Percentiles rank a stretch among this genome's conserved stretches.
phyloP scores from a whole-genome alignment of 2,113 vertebrate genomes.

The Semnornis frantzii region DNA sequence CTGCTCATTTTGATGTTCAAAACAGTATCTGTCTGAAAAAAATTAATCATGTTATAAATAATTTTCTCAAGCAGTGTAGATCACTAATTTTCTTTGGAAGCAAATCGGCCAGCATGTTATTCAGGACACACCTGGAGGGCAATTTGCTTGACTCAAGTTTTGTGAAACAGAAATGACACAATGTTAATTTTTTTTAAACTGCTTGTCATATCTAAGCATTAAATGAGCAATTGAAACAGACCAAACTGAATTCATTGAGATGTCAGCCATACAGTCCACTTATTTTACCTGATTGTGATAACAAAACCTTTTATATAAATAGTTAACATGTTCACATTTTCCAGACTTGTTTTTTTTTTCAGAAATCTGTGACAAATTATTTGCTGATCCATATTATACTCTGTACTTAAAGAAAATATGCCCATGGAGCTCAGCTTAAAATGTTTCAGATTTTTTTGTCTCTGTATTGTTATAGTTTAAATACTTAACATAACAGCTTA shows the following conservation, averaged over 20 bases:
- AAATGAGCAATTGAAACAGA: conserved; percentile 50
- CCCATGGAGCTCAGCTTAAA: not conserved
- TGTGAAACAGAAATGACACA: conserved; percentile 57
- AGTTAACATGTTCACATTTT: not conserved
- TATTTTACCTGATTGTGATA: conserved; percentile 25
- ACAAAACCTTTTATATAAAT: conserved; percentile 2
- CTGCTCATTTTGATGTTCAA: not conserved
- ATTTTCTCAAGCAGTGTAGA: not conserved
- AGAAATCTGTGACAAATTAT: not conserved
- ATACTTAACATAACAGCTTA: not conserved
- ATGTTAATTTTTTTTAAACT: conserved; percentile 61
- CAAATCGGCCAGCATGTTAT: conserved; percentile 5
- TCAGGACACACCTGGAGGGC: conserved; percentile 42
- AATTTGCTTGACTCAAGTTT: conserved; percentile 52
- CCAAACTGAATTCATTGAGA: conserved; percentile 40
- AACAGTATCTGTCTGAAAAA: conserved; percentile 14
- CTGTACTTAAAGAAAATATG: not conserved
- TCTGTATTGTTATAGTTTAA: not conserved
- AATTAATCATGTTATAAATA: not conserved
- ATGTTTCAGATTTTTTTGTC: not conserved
- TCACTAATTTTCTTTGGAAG: conserved; percentile 32
- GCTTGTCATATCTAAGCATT: conserved; percentile 44
- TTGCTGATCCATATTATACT: not conserved
- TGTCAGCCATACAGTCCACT: not conserved
- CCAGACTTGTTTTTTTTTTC: not conserved